Base-by-base conservation (phyloP, 1,140 invertebrate species). In the Eubasilissa regina region DNA sequence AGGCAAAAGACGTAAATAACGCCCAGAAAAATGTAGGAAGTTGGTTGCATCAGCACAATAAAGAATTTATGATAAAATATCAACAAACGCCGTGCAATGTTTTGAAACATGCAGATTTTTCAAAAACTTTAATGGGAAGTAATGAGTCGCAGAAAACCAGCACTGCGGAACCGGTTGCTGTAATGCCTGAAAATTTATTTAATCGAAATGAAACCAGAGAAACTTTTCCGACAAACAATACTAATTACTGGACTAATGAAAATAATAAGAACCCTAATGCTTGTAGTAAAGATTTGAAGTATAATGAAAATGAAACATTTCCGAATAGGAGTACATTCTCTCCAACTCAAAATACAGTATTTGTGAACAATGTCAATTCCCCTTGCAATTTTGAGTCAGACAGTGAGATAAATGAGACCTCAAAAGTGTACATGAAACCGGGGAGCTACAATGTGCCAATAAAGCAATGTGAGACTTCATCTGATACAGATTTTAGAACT, bases 391-490 rank as follows among this genome's bases (percentile, higher is more conserved):
- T 68, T 53, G 58, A 70, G n/a, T 77, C 47, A 13, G 75, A 68
- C 19, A 68, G 51, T 48, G 58, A 48, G 13, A 13, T 44, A 0
- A 68, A 77, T 44, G 19, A 87, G 79, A 76, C 84, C 84, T 4
- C 86, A 86, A 78, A 87, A 86, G 55, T 88, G 86, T 89, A 89
- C 83, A 89, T 89, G 87, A 88, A 89, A 79, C 88, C 88, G 70
- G 88, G 88, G 21, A 89, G 88, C 78, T 89, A 89, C 60, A 88
- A 89, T 83, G 87, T 89, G n/a, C 87, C 87, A 10, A 89, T 88
- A 81, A 89, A 89, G 72, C 87, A 87, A 19, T 47, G 15, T 35
- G 77, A 78, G 17, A 48, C 0, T 8, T n/a, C 15, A n/a, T 25
- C 51, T 11, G 53, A 53, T 60, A n/a, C 43, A 47, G 66, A 78